Evolutionary conservation across 2,888 invertebrate genomes (phyloP), one percentile per base, ranked within the genome.

Genomic region (Agrochola lota): DNA sequence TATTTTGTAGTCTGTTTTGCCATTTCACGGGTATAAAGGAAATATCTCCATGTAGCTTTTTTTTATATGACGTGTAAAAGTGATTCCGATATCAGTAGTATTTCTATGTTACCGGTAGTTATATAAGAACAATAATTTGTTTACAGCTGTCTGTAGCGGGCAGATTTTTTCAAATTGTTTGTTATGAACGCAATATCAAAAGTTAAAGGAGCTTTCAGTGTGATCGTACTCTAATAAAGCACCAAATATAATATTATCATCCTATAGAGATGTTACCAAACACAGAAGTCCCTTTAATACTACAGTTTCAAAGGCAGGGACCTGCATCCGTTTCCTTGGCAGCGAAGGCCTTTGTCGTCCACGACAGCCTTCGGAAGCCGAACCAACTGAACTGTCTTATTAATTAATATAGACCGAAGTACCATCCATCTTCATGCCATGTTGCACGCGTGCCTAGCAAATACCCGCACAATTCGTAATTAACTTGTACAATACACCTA

Each of bases 361-460:
- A 72, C 62, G 71, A 71, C 81, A 81, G 62, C 57, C 57, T 59
- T 77, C 69, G 57, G 81, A 71, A 77, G 26, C 60, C 20, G 55
- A 23, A 40, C 55, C 57, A 49, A 77, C 68, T 57, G 30, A 43
- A 46, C 35, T 49, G 52, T 69, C 63, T 81, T 69, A 74, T 30
- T 71, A 77, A 81, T 81, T 77, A 77, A 62, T 62, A 59, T 17
- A 69, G 49, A 52, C 66, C 30, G n/a, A 71, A 62, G 43, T 17
- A 40, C 35, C 46, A 73, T 62, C 1, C 23, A 49, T 70, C 60
- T 70, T 78, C 49, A 72, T 69, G 26, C 8, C 46, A 46, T 40
- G 46, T 43, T 70, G 20, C 40, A 40, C 43, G 49, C 30, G 23
- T 49, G 59, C 2, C 23, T 30, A 8, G 4, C 20, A 71, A 66